Conservation (phyloP, 2,113 vertebrate species). For the Spermophilus dauricus region DNA sequence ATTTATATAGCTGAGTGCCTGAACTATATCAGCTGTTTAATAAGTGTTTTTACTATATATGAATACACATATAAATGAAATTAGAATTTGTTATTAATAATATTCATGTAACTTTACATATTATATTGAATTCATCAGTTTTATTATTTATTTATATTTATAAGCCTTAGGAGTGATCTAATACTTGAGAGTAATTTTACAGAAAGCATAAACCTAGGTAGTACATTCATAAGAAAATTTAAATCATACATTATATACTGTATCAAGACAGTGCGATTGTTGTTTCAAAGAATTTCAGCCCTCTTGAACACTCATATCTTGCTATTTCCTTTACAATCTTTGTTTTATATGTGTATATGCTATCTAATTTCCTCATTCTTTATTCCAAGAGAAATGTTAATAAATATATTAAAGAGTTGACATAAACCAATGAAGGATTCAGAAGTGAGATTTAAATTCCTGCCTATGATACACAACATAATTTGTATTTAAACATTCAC, state of each 20-base stretch:
- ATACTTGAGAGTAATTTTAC: background rate
- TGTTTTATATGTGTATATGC: background rate
- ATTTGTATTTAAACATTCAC: background rate
- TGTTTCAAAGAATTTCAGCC: background rate
- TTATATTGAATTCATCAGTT: background rate
- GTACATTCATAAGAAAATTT: background rate
- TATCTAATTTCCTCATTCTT: background rate
- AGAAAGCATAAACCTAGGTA: background rate
- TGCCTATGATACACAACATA: background rate
- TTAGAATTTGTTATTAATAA: background rate
- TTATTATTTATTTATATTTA: background rate
- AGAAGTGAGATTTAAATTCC: background rate
- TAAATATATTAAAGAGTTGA: background rate
- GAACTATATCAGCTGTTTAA: background rate
- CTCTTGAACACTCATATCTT: background rate
- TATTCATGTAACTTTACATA: background rate
- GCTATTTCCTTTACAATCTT: background rate
- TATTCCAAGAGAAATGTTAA: background rate
- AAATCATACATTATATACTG: background rate
- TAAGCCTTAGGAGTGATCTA: background rate
- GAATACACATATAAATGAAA: background rate
- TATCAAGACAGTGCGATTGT: background rate
- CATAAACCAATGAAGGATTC: background rate
- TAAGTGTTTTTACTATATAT: background rate
- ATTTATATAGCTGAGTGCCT: background rate